Evolutionary conservation across 2,888 invertebrate species (phyloP).

Genomic region (Polymixis flavicincta): DNA sequence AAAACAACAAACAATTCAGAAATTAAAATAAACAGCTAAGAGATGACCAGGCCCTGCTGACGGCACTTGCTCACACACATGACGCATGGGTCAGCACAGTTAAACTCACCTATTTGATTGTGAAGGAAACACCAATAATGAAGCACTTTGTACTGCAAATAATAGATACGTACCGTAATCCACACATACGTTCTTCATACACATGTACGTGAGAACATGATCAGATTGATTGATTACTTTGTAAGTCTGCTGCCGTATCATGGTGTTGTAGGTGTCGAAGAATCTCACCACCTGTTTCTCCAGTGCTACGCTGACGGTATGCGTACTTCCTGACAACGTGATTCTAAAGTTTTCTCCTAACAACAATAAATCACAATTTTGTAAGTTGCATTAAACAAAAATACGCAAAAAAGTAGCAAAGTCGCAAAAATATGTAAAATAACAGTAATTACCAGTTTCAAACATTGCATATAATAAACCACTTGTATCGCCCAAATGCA

Average conservation of each 20-base stretch:
- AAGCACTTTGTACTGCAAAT: background rate
- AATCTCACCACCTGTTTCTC: conserved; percentile 88
- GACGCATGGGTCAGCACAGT: no score
- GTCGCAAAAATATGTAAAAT: no score
- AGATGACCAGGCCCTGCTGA: no score
- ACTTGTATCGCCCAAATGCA: conserved; percentile 81
- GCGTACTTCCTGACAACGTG: conserved; percentile 82
- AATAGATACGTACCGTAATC: conserved; percentile 75
- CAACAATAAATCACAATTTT: conserved; percentile 15
- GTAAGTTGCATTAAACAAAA: background rate
- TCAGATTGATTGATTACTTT: conserved; percentile 90
- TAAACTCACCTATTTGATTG: no score
- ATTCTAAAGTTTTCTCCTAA: conserved; percentile 89
- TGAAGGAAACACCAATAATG: no score
- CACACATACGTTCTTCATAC: conserved; percentile 89
- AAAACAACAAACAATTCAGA: no score
- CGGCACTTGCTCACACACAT: no score
- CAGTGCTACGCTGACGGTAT: conserved; percentile 86
- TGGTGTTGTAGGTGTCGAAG: conserved; percentile 90
- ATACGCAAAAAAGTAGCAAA: background rate
- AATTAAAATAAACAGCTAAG: no score
- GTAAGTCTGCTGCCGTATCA: conserved; percentile 88
- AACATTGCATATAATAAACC: conserved; percentile 77
- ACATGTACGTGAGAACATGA: conserved; percentile 89
- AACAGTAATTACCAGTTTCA: conserved; percentile 81